Percentiles rank a stretch among this genome's conserved stretches.
Evolutionary conservation across 2,113 vertebrate genomes (phyloP).

Genomic region (Castor canadensis): DNA sequence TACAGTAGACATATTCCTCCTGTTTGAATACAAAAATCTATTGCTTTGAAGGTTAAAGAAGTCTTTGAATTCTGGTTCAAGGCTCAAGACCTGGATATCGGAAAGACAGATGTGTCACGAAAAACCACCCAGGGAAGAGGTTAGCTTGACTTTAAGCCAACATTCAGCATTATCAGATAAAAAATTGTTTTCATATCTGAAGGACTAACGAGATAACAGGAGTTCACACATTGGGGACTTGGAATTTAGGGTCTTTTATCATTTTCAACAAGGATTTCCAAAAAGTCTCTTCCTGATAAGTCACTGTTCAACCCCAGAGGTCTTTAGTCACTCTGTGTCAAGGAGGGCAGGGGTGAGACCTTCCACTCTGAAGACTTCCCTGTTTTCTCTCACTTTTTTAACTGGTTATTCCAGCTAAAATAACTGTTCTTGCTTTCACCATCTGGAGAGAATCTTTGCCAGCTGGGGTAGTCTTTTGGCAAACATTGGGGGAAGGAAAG

Average conservation of each 20-base stretch:
- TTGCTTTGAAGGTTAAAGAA: neutral
- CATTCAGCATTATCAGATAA: neutral
- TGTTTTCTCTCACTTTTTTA: neutral
- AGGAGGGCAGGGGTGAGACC: neutral
- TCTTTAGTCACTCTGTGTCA: neutral
- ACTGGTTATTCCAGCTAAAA: neutral
- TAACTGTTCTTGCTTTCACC: neutral
- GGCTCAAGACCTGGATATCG: neutral
- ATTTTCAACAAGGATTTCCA: slow-evolving; percentile 27
- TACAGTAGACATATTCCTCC: neutral
- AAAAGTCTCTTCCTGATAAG: neutral
- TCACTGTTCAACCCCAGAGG: neutral
- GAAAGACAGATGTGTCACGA: neutral
- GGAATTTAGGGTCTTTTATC: neutral
- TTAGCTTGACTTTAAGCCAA: neutral
- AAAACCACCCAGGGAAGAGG: neutral
- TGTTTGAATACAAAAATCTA: slow-evolving; percentile 21
- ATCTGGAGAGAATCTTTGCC: neutral
- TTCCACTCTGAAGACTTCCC: neutral
- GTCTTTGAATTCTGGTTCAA: slow-evolving; percentile 28
- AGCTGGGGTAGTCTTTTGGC: neutral
- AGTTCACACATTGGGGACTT: neutral
- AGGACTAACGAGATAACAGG: neutral
- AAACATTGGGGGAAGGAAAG: neutral
- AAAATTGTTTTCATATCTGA: slow-evolving; percentile 36